phyloP scores from a whole-genome alignment of 2,113 vertebrate genomes.

The Dasypus novemcinctus region DNA sequence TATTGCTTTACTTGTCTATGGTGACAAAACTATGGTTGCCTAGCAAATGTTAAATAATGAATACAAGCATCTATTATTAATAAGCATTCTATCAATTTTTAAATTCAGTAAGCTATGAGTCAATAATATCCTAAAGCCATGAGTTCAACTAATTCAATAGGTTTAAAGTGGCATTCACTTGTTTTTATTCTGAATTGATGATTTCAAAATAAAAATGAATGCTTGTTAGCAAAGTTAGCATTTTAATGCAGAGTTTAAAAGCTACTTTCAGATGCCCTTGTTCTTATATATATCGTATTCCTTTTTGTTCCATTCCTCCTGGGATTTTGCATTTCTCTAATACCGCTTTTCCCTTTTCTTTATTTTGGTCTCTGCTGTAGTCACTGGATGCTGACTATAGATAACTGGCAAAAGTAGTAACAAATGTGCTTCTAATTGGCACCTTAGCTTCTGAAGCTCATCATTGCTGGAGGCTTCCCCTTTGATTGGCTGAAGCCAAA shows the following conservation, averaged over 20 bases:
- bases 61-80: slow-evolving; percentile 60
- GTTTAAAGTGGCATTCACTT: slow-evolving; percentile 48
- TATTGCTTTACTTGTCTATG: slow-evolving; percentile 24
- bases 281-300: neutral
- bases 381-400: neutral
- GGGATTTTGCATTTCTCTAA: neutral
- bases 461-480: neutral
- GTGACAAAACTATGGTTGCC: slow-evolving; percentile 13
- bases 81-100: slow-evolving; percentile 63
- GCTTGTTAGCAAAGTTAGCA: slow-evolving; percentile 8
- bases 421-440: neutral
- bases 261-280: slow-evolving; percentile 22
- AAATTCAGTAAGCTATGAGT: slow-evolving; percentile 54
- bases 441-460: neutral
- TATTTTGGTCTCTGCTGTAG: neutral
- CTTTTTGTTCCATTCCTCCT: neutral
- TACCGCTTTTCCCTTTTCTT: neutral
- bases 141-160: slow-evolving; percentile 62
- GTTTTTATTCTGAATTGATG: slow-evolving; percentile 51
- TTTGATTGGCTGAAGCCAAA: neutral
- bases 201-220: slow-evolving; percentile 64
- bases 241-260: slow-evolving; percentile 36
- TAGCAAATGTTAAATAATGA: slow-evolving; percentile 60
- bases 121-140: slow-evolving; percentile 60
- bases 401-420: neutral